Percentiles rank a stretch among this genome's conserved stretches.
These are phyloP conservation scores for Cichladusa arquata DNA, from an alignment of 2,113 vertebrate genomes.

Conservation along the genomic window DNA sequence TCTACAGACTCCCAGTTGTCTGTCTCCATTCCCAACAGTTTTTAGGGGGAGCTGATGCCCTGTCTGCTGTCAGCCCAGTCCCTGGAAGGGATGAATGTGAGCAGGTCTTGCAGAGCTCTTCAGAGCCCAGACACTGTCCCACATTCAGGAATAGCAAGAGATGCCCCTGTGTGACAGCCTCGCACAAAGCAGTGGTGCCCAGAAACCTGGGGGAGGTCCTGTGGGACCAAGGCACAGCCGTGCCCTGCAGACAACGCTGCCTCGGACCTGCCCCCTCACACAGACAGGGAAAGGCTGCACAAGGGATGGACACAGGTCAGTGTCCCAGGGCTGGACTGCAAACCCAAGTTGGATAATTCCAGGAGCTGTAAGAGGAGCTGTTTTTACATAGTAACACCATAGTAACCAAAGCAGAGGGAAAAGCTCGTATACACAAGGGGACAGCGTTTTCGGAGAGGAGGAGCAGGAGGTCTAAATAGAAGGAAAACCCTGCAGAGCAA, in stretches of 20 bases:
- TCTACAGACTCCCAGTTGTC: neutral
- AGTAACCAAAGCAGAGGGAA: neutral
- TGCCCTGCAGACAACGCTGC: neutral
- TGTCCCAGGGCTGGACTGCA: neutral
- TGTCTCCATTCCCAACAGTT: neutral
- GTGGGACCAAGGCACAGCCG: rapidly evolving
- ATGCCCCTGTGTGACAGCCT: rapidly evolving
- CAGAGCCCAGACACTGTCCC: neutral
- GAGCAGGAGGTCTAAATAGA: neutral
- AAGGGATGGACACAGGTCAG: rapidly evolving
- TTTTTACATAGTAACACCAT: constrained; percentile 14
- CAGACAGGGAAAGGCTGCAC: neutral
- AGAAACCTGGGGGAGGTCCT: neutral
- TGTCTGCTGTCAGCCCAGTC: rapidly evolving
- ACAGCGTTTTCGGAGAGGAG: neutral
- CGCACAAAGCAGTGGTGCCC: rapidly evolving
- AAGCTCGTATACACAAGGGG: neutral
- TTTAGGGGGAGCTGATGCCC: neutral
- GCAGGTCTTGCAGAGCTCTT: neutral
- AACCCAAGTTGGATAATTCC: neutral
- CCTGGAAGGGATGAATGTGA: neutral
- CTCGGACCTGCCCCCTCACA: neutral
- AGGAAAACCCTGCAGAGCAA: neutral
- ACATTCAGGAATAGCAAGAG: rapidly evolving
- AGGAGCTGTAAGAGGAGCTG: neutral